Conservation (phyloP, 1,140 invertebrate species). For the Marisa cornuarietis region DNA sequence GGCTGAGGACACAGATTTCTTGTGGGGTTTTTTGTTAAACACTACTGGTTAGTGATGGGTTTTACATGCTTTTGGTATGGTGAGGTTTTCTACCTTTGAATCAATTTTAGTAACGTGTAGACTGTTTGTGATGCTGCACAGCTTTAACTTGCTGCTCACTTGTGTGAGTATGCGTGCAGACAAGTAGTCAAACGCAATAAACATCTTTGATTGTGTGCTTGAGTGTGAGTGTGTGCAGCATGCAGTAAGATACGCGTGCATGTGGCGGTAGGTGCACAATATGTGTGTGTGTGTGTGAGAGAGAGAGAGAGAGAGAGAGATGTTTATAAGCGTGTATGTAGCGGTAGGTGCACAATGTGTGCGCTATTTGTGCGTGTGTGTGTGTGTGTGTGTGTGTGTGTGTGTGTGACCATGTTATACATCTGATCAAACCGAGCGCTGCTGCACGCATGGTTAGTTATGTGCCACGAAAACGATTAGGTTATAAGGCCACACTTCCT, state of each 20-base stretch:
- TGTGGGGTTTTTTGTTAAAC: too few relatives aligned
- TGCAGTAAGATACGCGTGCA: not conserved
- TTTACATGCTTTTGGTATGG: too few relatives aligned
- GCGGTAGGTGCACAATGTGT: not conserved
- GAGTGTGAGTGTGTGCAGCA: not conserved
- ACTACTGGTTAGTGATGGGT: too few relatives aligned
- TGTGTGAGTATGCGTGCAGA: too few relatives aligned
- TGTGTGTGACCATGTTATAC: not conserved
- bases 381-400: slow-evolving; percentile 1
- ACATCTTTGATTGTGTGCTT: not conserved
- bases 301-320: not conserved
- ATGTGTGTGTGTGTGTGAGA: not conserved
- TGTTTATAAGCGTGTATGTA: not conserved
- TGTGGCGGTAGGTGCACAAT: not conserved
- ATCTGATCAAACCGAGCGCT: too few relatives aligned
- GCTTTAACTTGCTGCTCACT: too few relatives aligned
- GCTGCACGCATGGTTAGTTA: not conserved
- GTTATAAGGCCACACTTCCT: not conserved
- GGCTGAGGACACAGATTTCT: too few relatives aligned
- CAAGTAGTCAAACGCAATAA: too few relatives aligned
- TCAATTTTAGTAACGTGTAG: too few relatives aligned
- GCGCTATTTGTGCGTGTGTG: too few relatives aligned
- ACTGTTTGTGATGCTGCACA: too few relatives aligned
- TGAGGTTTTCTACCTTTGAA: too few relatives aligned
- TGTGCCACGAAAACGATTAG: not conserved